Conservation (phyloP, 2,113 vertebrate genomes). For the Mohoua ochrocephala region DNA sequence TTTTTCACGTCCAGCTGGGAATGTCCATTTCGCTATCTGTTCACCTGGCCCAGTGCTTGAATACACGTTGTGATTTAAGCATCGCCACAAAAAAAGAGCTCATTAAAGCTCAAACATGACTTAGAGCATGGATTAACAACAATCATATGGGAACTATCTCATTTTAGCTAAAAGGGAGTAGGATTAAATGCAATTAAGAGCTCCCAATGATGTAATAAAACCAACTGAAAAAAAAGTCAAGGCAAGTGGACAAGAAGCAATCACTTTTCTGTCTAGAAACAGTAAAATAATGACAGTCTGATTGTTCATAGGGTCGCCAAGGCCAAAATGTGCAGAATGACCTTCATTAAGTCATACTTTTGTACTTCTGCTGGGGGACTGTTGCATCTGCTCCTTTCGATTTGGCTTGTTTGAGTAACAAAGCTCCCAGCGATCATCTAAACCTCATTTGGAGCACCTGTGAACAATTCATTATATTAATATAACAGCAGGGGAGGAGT, state of each 20-base stretch:
- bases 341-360: constrained; percentile 75
- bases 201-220: constrained; percentile 33
- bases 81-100: neutral
- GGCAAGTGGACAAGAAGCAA: constrained; percentile 6
- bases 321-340: constrained; percentile 69
- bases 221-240: neutral
- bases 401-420: constrained; percentile 79
- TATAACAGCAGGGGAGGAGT: constrained; percentile 81
- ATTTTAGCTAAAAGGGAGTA: neutral
- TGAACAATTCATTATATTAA: constrained; percentile 89
- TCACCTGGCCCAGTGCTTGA: neutral
- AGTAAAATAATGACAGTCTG: constrained; percentile 25
- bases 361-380: constrained; percentile 61
- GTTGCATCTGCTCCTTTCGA: constrained; percentile 77
- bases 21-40: neutral
- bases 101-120: neutral
- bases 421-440: constrained; percentile 78
- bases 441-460: constrained; percentile 86
- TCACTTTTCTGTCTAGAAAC: constrained; percentile 37
- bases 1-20: neutral
- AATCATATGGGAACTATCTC: neutral
- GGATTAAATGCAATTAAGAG: constrained; percentile 39
- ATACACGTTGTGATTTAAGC: neutral
- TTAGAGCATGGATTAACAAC: neutral
- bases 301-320: constrained; percentile 55